Evolutionary conservation across 2,888 invertebrate species (phyloP), one percentile per base, ranked within the genome.

Genomic region (Cantharis nigra): DNA sequence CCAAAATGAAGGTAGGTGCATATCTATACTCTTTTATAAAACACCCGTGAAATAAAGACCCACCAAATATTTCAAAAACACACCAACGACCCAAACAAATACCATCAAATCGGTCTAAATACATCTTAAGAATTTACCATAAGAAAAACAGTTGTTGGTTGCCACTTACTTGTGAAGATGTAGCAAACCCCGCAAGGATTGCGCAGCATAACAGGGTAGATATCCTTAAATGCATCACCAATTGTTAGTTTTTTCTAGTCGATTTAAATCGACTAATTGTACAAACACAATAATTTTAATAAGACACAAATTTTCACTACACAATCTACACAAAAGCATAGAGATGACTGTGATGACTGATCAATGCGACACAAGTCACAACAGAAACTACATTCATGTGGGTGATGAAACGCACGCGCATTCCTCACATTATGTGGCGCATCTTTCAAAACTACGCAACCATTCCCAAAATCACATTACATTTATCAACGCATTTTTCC

Each of bases 221-320:
- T 93, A 93, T 93, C 93, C 93, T 92, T 89, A 92, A 93, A 92
- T 93, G 91, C 94, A 94, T 94, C 91, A 92, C 92, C 86, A 87
- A 83, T 83, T 90, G 91, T 67, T 89, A 90, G 84, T 86, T 85
- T 85, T 81, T 84, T 79, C 84, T 83, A 85, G 85, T 85, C 86
- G 83, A 85, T 83, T 80, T 80, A 81, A 82, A 81, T 84, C 84
- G 84, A 85, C 85, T 85, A 84, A 83, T 82, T 83, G 81, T 85
- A 82, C 82, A 83, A 82, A 81, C 85, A 83, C 84, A 83, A 84
- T 84, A 86, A 85, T 79, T 83, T 26, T 85, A 85, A 86, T 86
- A 85, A 86, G 87, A 87, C 88, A 87, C 87, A 84, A 86, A 85
- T 86, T 84, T 83, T 84, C 84, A 85, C 86, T 82, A 79, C 83